phyloP scores from a whole-genome alignment of 1,140 invertebrate species.

The Bombus waltoni region DNA sequence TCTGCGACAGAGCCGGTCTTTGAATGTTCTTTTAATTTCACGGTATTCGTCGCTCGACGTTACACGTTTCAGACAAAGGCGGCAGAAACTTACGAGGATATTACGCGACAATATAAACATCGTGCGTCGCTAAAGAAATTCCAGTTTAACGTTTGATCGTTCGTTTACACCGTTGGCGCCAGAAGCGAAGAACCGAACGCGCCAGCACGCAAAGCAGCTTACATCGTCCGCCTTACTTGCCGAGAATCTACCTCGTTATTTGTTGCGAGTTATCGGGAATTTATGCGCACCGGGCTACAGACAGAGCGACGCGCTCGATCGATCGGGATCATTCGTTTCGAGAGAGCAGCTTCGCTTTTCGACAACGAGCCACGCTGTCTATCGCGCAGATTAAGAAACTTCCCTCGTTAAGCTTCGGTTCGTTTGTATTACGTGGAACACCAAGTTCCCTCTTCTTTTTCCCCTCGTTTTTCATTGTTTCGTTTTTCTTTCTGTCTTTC shows the following conservation, averaged over 20 bases:
- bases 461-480: neutral
- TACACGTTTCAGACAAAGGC: neutral
- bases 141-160: neutral
- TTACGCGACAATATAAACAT: neutral
- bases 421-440: conserved; percentile 16
- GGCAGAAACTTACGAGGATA: neutral
- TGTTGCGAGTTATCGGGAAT: conserved; percentile 42
- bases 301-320: neutral
- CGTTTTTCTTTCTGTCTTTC: too few species aligned
- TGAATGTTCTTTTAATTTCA: neutral
- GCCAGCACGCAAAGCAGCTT: conserved; percentile 42
- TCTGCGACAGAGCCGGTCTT: neutral
- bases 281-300: conserved; percentile 2
- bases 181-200: conserved; percentile 5
- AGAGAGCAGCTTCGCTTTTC: conserved; percentile 5
- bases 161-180: neutral
- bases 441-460: neutral
- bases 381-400: conserved; percentile 34
- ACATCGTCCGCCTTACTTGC: neutral
- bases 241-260: conserved; percentile 25
- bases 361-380: conserved; percentile 8
- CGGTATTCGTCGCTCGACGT: neutral
- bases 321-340: conserved; percentile 29
- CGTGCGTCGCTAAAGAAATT: neutral
- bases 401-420: conserved; percentile 37